Percentiles rank a stretch among this genome's conserved stretches.
These are phyloP conservation scores for Eupsittula cactorum DNA, from an alignment of 2,113 vertebrate genomes.

Conservation along the genomic window DNA sequence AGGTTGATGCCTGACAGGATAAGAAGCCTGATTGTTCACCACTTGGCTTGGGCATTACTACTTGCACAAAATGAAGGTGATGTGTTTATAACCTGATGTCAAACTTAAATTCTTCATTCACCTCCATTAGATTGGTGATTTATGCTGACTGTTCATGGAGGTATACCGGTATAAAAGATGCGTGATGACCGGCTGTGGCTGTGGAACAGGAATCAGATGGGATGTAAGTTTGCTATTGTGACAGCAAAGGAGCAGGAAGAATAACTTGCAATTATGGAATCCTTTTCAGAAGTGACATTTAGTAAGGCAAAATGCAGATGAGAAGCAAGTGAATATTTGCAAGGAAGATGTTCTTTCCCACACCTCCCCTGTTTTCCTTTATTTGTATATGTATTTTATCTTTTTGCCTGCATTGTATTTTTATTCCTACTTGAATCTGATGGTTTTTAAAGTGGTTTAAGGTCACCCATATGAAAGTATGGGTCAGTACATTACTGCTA, in stretches of 20 bases:
- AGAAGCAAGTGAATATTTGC: background rate
- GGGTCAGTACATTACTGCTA: background rate
- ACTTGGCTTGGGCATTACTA: background rate
- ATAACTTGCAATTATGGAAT: background rate
- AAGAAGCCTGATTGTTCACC: background rate
- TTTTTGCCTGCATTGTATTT: background rate
- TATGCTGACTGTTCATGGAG: background rate
- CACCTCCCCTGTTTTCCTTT: background rate
- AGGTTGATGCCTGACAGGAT: background rate
- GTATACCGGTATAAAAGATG: background rate
- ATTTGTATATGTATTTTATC: background rate
- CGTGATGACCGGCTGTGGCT: background rate
- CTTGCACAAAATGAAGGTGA: background rate
- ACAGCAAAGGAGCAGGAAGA: background rate
- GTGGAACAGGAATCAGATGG: background rate
- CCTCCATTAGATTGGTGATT: background rate
- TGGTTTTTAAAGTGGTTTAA: background rate
- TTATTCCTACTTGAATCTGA: background rate
- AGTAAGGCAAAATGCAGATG: background rate
- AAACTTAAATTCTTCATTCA: background rate
- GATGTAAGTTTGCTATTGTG: background rate
- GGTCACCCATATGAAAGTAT: background rate
- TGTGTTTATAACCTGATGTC: background rate
- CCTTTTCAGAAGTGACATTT: background rate
- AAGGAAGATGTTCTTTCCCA: background rate